Evolutionary conservation across 1,140 invertebrate genomes (phyloP).

Genomic region (Muscidifurax raptorellus): DNA sequence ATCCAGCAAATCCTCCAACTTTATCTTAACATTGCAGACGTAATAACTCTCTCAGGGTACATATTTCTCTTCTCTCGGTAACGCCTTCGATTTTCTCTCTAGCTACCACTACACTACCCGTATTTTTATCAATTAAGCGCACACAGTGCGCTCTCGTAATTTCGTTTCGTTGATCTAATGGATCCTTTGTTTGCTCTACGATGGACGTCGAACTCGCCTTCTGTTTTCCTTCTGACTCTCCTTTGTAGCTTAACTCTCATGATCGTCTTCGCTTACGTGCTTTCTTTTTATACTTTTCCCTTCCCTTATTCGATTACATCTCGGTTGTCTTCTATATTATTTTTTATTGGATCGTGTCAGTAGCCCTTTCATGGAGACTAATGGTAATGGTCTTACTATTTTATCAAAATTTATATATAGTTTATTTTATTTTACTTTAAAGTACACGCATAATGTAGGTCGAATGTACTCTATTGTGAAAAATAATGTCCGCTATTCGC

Average conservation of each 20-base stretch:
- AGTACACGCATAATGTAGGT: too few species aligned
- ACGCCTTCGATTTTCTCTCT: background rate
- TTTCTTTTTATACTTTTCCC: background rate
- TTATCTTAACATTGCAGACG: too few species aligned
- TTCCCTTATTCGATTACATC: background rate
- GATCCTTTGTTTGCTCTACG: constrained; percentile 52
- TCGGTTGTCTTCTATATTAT: background rate
- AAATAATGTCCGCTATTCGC: too few species aligned
- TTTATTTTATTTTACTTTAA: too few species aligned
- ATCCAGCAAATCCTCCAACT: too few species aligned
- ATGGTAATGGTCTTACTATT: background rate
- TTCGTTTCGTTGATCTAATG: constrained; percentile 50
- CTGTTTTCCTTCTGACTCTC: background rate
- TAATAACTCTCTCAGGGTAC: too few species aligned
- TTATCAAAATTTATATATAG: background rate
- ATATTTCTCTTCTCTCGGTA: constrained; percentile 7
- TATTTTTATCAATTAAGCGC: constrained; percentile 51
- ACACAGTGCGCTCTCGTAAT: constrained; percentile 48
- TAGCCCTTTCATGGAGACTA: background rate
- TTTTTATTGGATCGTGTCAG: background rate
- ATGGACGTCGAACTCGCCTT: background rate
- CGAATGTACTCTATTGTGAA: too few species aligned
- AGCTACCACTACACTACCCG: background rate
- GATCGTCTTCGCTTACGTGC: background rate
- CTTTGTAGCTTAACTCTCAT: background rate